Conservation (phyloP, 2,888 invertebrate genomes). For the Troglohyphantes excavatus region DNA sequence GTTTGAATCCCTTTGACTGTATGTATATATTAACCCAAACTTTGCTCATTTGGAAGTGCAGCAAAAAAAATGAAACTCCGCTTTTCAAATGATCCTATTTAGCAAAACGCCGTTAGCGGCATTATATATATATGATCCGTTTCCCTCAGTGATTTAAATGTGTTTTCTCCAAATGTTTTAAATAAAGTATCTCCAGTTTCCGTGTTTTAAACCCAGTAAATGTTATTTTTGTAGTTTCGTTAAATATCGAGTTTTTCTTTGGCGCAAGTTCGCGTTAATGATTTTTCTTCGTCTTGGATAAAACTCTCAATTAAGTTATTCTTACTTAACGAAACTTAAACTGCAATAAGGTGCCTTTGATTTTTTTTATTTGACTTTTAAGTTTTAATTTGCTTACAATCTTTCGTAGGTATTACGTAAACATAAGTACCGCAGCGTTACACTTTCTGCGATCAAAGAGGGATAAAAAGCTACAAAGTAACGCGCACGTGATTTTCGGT, state of each 20-base stretch:
- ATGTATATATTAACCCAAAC: constrained; percentile 45
- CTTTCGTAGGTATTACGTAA: not conserved
- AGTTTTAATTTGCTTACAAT: not conserved
- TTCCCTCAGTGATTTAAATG: constrained; percentile 55
- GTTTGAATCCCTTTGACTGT: constrained; percentile 36
- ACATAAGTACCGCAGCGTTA: not conserved
- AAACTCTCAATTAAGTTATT: constrained; percentile 33
- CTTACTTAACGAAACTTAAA: not conserved
- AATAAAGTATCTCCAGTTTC: constrained; percentile 15
- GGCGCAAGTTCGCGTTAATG: constrained; percentile 25
- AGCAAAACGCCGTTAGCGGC: constrained; percentile 32
- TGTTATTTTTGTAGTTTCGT: constrained; percentile 39
- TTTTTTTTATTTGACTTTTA: not conserved
- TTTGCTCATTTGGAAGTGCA: constrained; percentile 54
- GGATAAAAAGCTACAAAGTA: not conserved
- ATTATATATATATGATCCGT: constrained; percentile 13
- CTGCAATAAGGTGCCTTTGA: not conserved
- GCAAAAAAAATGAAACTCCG: constrained; percentile 8
- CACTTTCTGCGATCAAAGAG: not conserved
- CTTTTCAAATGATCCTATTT: constrained; percentile 59
- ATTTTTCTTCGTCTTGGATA: constrained; percentile 5
- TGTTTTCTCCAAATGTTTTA: constrained; percentile 26
- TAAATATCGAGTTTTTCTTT: constrained; percentile 48
- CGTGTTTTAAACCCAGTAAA: constrained; percentile 31
- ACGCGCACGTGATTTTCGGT: no score